Percentiles rank a stretch among this genome's conserved stretches.
phyloP scores from a whole-genome alignment of 2,113 vertebrate genomes.

The Elephantulus edwardii region DNA sequence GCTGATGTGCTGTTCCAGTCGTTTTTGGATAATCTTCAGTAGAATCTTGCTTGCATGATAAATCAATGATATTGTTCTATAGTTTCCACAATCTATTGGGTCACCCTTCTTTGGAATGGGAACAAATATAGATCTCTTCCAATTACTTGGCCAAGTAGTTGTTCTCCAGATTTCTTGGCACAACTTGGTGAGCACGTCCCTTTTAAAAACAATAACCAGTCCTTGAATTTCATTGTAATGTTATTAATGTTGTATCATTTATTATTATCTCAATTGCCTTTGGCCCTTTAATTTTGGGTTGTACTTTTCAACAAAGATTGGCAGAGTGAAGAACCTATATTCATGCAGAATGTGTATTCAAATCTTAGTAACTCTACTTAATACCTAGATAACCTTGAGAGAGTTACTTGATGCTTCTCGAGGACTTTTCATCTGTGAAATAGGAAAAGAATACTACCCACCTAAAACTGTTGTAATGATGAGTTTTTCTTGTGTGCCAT shows the following conservation, averaged over 20 bases:
- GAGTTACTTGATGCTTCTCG: neutral
- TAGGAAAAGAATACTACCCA: neutral
- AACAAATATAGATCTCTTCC: too few relatives aligned
- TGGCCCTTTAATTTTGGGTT: neutral
- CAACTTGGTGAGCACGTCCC: too few relatives aligned
- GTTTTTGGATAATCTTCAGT: too few relatives aligned
- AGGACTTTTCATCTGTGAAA: neutral
- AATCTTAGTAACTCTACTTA: neutral
- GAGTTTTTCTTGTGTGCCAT: too few relatives aligned
- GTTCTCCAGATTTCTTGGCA: too few relatives aligned
- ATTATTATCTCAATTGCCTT: neutral
- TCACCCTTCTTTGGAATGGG: too few relatives aligned
- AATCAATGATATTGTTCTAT: too few relatives aligned
- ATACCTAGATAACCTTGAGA: neutral
- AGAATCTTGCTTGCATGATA: too few relatives aligned
- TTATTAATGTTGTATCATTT: neutral
- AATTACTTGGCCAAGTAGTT: too few relatives aligned
- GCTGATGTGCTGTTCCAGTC: too few relatives aligned
- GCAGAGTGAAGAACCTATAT: neutral
- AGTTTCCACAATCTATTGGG: too few relatives aligned
- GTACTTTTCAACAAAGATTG: neutral
- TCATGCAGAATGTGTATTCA: neutral
- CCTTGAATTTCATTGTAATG: neutral
- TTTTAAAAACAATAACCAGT: neutral
- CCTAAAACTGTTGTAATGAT: neutral